Conservation (phyloP, 2,888 invertebrate genomes). For the Margaritifera margaritifera region DNA sequence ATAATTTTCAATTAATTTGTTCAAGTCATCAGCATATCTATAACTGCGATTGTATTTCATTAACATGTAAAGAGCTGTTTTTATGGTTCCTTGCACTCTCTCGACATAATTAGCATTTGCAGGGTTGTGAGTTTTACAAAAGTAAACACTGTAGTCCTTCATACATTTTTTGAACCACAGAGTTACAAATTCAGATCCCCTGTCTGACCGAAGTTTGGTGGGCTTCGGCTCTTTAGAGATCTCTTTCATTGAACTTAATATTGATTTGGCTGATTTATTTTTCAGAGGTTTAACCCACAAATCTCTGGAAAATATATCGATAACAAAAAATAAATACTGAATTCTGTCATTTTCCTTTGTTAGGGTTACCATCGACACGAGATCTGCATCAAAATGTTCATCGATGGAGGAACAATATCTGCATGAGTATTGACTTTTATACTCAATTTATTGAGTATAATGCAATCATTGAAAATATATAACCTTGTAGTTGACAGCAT, state of each 20-base stretch:
- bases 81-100: too few relatives aligned
- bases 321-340: too few relatives aligned
- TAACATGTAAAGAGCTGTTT: too few relatives aligned
- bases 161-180: slow-evolving; percentile 10
- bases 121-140: slow-evolving; percentile 17
- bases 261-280: slow-evolving; percentile 13
- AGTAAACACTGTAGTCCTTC: slow-evolving; percentile 13
- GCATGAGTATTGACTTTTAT: too few relatives aligned
- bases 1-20: too few relatives aligned
- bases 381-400: slow-evolving; percentile 25
- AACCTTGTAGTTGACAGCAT: too few relatives aligned
- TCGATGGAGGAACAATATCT: slow-evolving; percentile 15
- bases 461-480: too few relatives aligned
- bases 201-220: slow-evolving; percentile 9
- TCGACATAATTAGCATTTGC: too few relatives aligned
- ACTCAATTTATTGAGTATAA: too few relatives aligned
- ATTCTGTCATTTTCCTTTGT: slow-evolving; percentile 16
- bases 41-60: too few relatives aligned
- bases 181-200: slow-evolving; percentile 18
- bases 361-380: slow-evolving; percentile 17
- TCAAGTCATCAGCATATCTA: too few relatives aligned
- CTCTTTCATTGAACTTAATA: slow-evolving; percentile 9
- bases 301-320: too few relatives aligned
- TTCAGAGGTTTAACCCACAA: slow-evolving; percentile 16
- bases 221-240: slow-evolving; percentile 11